Percentiles rank a stretch among this genome's conserved stretches.
Conservation (phyloP, 2,888 invertebrate genomes). For the Eupithecia dodoneata region DNA sequence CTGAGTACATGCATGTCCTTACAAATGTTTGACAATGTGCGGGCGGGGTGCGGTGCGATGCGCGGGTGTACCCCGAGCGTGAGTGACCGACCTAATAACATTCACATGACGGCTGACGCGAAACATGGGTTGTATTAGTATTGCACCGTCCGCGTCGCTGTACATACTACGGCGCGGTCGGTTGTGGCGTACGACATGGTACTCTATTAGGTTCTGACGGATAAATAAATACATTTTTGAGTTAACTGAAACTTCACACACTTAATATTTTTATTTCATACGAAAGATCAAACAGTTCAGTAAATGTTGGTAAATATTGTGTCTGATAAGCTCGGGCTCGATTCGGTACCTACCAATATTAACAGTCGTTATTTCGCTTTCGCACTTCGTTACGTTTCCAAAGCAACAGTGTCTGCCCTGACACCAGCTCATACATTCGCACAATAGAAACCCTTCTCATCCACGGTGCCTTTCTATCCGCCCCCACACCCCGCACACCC, state of each 20-base stretch:
- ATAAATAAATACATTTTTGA: too few relatives aligned
- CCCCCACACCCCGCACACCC: slow-evolving; percentile 50
- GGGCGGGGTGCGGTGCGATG: background rate
- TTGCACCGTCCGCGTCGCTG: slow-evolving; percentile 39
- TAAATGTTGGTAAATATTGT: slow-evolving; percentile 15
- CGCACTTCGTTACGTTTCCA: background rate
- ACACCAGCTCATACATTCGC: slow-evolving; percentile 30
- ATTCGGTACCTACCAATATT: background rate
- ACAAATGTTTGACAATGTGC: background rate
- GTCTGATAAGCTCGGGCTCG: background rate
- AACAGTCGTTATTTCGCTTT: background rate
- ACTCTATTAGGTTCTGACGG: background rate
- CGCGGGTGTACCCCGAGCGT: background rate
- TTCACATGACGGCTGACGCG: slow-evolving; percentile 55
- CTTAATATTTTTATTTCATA: background rate
- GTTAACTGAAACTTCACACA: too few relatives aligned
- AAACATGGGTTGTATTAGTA: slow-evolving; percentile 62
- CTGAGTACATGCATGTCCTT: background rate
- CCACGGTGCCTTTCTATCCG: slow-evolving; percentile 15
- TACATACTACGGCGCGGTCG: background rate
- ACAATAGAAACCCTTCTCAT: slow-evolving; percentile 44
- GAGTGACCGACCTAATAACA: slow-evolving; percentile 49
- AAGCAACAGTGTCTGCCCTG: slow-evolving; percentile 22
- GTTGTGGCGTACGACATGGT: background rate
- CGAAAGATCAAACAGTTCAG: background rate